Percentiles rank a stretch among this genome's conserved stretches.
Conservation (phyloP, 2,113 vertebrate species). For the Circaetus cinerascens region DNA sequence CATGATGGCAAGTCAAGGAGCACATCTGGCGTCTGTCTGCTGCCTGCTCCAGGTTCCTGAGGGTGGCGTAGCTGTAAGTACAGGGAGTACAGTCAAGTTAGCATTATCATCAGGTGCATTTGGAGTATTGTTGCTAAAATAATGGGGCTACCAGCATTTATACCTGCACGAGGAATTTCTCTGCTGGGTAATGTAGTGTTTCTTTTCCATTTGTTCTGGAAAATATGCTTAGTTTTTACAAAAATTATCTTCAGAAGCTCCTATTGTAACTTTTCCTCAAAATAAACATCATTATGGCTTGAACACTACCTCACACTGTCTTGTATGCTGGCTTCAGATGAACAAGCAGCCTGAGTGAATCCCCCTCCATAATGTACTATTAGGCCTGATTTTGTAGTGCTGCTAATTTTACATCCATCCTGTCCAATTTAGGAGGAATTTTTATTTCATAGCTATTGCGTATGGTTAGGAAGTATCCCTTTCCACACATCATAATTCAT, state of each 20-base stretch:
- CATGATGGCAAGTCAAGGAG: background rate
- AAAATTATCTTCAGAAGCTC: background rate
- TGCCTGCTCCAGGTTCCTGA: background rate
- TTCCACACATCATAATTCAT: slow-evolving; percentile 14
- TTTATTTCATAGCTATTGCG: background rate
- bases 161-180: background rate
- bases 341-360: rapidly evolving
- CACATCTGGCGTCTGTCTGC: background rate
- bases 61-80: background rate
- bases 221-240: background rate
- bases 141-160: background rate
- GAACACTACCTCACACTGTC: background rate
- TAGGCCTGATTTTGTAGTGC: background rate
- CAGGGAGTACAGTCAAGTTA: background rate
- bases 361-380: background rate
- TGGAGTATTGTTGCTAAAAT: background rate
- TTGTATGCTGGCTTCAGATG: background rate
- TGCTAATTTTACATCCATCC: background rate
- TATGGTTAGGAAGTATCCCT: background rate
- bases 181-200: background rate
- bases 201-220: background rate
- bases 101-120: background rate
- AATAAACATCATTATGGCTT: background rate
- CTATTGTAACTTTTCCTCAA: background rate
- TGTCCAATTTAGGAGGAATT: background rate